These are phyloP conservation scores for Monodelphis domestica DNA, from an alignment of 2,797 vertebrate genomes.

Conservation along the genomic window DNA sequence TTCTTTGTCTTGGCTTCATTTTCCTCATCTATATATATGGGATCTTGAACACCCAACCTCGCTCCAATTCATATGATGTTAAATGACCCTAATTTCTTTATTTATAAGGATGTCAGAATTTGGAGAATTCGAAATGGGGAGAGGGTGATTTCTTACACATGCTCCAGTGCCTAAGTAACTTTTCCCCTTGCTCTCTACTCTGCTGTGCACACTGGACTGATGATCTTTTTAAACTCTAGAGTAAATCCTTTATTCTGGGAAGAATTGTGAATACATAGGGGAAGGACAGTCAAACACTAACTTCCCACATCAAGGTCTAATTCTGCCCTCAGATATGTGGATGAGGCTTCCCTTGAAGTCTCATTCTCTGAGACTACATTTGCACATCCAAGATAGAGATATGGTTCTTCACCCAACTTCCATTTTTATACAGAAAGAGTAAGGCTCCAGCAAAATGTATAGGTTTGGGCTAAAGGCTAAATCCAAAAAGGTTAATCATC, in stretches of 20 bases:
- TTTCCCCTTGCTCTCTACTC: not conserved
- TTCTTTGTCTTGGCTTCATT: not conserved
- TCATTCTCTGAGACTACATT: not conserved
- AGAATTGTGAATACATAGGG: constrained; percentile 3
- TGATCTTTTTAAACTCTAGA: constrained; percentile 27
- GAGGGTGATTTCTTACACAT: constrained; percentile 31
- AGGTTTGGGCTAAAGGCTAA: not conserved
- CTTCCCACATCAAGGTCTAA: constrained; percentile 37
- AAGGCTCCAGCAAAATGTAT: not conserved
- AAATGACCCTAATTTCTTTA: constrained; percentile 72
- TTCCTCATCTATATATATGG: not conserved
- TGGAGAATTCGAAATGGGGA: constrained; percentile 6
- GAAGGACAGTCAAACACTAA: constrained; percentile 29
- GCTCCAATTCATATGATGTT: not conserved
- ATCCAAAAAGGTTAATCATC: not conserved
- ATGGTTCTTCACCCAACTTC: not conserved
- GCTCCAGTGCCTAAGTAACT: not conserved
- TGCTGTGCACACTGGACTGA: constrained; percentile 3
- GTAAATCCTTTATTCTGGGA: constrained; percentile 23
- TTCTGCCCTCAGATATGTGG: not conserved
- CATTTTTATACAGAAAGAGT: constrained; percentile 9
- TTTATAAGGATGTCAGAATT: constrained; percentile 71
- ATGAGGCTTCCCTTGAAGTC: not conserved
- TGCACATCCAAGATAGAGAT: not conserved
- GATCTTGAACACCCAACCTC: not conserved